Conservation (phyloP, 1,140 invertebrate genomes). For the Macrocentrus cingulum region DNA sequence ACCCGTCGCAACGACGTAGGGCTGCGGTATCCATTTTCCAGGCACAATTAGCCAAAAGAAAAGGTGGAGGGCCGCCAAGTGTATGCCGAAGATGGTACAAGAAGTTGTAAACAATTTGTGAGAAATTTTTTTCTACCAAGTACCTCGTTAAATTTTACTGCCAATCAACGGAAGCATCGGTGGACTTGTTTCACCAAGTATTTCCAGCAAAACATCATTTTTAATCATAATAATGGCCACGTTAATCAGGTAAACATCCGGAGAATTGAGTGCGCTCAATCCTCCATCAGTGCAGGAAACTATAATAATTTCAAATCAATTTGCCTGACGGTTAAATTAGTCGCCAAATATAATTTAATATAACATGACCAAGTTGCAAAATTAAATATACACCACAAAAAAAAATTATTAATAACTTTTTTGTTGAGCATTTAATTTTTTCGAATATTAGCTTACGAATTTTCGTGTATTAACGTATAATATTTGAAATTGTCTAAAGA, state of each 20-base stretch:
- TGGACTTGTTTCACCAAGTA: neutral
- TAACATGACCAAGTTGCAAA: no score
- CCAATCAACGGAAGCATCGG: slow-evolving; percentile 13
- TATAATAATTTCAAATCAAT: no score
- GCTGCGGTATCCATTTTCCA: neutral
- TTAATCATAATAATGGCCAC: neutral
- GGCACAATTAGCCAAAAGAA: neutral
- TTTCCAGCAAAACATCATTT: neutral
- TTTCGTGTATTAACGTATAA: no score
- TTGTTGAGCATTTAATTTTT: no score
- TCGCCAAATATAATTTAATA: no score
- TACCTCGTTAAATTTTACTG: slow-evolving; percentile 24
- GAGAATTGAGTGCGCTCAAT: no score
- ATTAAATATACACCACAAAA: no score
- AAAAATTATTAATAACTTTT: no score
- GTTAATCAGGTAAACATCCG: neutral
- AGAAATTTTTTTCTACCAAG: slow-evolving; percentile 11
- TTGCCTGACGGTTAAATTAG: no score
- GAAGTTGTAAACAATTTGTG: slow-evolving; percentile 10
- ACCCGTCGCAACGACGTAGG: neutral
- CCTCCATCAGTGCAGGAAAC: no score
- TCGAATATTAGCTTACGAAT: no score
- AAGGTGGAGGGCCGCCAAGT: neutral
- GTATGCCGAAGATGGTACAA: neutral
- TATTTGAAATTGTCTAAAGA: no score